Evolutionary conservation across 2,888 invertebrate species (phyloP), one percentile per base, ranked within the genome.

Genomic region (Heliothis peltigera): DNA sequence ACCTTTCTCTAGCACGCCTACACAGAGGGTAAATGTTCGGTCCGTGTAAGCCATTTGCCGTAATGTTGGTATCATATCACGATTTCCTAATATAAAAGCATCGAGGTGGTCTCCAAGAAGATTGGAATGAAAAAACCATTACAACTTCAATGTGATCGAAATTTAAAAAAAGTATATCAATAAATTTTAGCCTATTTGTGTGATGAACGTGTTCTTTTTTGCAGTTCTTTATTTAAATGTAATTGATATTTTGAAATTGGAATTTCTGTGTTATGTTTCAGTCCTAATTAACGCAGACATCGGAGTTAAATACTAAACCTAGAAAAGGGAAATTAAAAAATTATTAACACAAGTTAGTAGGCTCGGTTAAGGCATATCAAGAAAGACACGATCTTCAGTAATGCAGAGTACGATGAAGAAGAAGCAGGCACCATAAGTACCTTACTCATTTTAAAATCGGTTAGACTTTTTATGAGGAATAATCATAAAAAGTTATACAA

Each of bases 61-160:
- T 84, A 86, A 87, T 87, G 84, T 79, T 79, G 72, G 65, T 82
- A 81, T 82, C 79, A 72, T 80, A 84, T 83, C 85, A 87, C 85
- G 87, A 87, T 78, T 80, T 70, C 61, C 61, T 65, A 72, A 72
- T 75, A 64, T 60, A 49, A 70, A 67, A 63, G 54, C 77, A 42
- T 64, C 78, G 58, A 53, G 84, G 85, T 82, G 84, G 86, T 85
- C 84, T 64, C 19, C 12, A 25, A 4, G 6, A 51, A 61, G 55
- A 35, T 69, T 25, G 51, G 19, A 46, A 61, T 64, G 21, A 54
- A 64, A 64, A 63, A 63, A 73, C 21, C 15, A 39, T 12, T 32
- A 19, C 28, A 43, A 43, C 18, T 35, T 47, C 48, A 35, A 47
- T 52, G 7, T 28, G 59, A 52, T 74, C 60, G 52, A 44, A 60